Percentiles rank a stretch among this genome's conserved stretches.
phyloP scores from a whole-genome alignment of 2,797 vertebrate genomes.

The Hypotaenidia philippensis region DNA sequence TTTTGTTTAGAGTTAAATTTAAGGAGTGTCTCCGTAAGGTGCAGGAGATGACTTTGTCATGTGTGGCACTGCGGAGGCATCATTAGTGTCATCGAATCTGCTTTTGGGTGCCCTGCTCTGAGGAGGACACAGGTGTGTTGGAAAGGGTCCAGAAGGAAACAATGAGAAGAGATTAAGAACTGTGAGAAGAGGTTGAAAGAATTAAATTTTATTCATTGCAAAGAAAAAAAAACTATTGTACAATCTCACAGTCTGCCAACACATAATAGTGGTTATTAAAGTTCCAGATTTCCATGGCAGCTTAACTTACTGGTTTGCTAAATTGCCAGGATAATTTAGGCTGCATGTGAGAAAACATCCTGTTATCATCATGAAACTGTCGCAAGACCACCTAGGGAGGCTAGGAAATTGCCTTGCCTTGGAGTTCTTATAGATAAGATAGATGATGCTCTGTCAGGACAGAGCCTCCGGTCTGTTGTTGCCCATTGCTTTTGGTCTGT shows the following conservation, averaged over 20 bases:
- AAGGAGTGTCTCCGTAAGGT: not conserved
- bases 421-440: not conserved
- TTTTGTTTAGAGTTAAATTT: not conserved
- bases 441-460: not conserved
- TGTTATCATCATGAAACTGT: conserved; percentile 34
- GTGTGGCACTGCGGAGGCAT: not conserved
- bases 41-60: fast-evolving
- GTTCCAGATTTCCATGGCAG: conserved; percentile 21
- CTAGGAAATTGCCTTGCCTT: not conserved
- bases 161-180: not conserved
- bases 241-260: conserved; percentile 25
- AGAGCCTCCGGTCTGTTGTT: not conserved
- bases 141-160: not conserved
- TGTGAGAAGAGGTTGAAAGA: not conserved
- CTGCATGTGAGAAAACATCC: conserved; percentile 47
- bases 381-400: conserved; percentile 51
- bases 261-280: conserved; percentile 39
- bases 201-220: not conserved
- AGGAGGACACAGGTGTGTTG: not conserved
- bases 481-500: not conserved
- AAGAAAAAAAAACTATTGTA: conserved; percentile 17
- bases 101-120: not conserved
- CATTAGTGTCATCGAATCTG: not conserved
- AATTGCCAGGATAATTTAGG: conserved; percentile 56
- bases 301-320: conserved; percentile 59